A percentile compares a stretch with the other conserved stretches of the same genome.
Conservation (phyloP, 1,140 invertebrate species). For the Oscheius sp. region DNA sequence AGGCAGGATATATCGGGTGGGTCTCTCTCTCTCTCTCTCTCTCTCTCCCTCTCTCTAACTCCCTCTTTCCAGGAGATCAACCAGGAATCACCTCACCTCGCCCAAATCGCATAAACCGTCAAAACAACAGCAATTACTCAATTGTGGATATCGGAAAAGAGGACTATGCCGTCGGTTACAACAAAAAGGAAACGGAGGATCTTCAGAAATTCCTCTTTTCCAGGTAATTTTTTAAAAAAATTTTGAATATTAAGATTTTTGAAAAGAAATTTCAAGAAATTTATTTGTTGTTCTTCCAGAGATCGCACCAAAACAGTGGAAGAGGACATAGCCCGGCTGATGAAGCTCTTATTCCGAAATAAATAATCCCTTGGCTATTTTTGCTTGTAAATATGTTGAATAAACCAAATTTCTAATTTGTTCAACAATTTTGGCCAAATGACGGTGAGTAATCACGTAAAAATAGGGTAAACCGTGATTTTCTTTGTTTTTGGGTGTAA, state of each 20-base stretch:
- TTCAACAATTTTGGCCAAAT: too few relatives aligned
- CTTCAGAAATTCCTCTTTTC: background rate
- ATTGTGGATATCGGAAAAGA: background rate
- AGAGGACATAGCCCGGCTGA: background rate
- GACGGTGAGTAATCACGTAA: too few relatives aligned
- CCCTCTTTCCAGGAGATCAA: background rate
- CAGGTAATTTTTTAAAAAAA: too few relatives aligned
- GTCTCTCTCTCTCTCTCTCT: background rate
- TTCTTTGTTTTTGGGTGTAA: too few relatives aligned
- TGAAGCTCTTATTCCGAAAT: constrained; percentile 1
- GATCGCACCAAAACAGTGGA: background rate
- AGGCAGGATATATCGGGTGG: background rate
- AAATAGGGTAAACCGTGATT: too few relatives aligned
- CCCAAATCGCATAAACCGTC: background rate
- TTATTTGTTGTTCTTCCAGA: too few relatives aligned
- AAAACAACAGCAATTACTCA: background rate
- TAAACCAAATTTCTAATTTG: too few relatives aligned
- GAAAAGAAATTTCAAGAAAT: background rate
- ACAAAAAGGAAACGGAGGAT: background rate
- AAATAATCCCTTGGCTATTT: background rate
- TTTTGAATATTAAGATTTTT: background rate
- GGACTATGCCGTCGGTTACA: background rate
- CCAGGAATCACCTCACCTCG: background rate
- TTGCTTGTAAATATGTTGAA: too few relatives aligned
- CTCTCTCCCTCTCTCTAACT: background rate